Evolutionary conservation across 2,797 vertebrate genomes (phyloP), one percentile per base, ranked within the genome.

Genomic region (Sebastes reedi): DNA sequence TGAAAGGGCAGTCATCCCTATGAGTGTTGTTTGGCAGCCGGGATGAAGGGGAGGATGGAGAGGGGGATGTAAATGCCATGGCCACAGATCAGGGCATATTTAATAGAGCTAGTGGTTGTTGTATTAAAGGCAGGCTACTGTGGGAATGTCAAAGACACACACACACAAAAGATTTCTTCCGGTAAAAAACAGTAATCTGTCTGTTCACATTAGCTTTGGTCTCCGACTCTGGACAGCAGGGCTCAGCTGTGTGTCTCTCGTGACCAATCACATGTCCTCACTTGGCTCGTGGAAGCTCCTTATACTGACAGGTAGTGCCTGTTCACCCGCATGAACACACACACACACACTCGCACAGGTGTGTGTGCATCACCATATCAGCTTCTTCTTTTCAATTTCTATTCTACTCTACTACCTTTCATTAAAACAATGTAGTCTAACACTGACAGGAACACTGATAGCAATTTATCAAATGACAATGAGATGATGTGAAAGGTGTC

Each of bases 11-110:
- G 72, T 59, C 11, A 9, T 85, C 67, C 61, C 75, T 79, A 12
- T 68, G 81, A 82, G 88, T 22, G 29, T 69, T 84, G 72, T 87
- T 88, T 88, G 87, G 89, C 82, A 86, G 86, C 39, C 2, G 69
- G 55, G 72, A 42, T 67, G 67, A 85, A 82, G 42, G 66, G 8
- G 55, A 22, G 59, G 78, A 80, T 81, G 74, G 79, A 82, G 77
- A 34, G 58, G 66, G 80, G 64, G 50, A 80, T 75, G 80, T 87
- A 90, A 90, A 91, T 91, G 84, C 68, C 88, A 91, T 20, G 65
- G 86, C 87, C 77, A 78, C 82, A 89, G 83, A 90, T 90, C 86
- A 91, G 75, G 81, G 85, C 72, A n/a, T 80, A 79, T 87, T 86
- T 83, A 88, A 83, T 61, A 75, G 73, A 42, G 75, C 79, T 79